phyloP scores from a whole-genome alignment of 2,113 vertebrate species.

The Craseonycteris thonglongyai region DNA sequence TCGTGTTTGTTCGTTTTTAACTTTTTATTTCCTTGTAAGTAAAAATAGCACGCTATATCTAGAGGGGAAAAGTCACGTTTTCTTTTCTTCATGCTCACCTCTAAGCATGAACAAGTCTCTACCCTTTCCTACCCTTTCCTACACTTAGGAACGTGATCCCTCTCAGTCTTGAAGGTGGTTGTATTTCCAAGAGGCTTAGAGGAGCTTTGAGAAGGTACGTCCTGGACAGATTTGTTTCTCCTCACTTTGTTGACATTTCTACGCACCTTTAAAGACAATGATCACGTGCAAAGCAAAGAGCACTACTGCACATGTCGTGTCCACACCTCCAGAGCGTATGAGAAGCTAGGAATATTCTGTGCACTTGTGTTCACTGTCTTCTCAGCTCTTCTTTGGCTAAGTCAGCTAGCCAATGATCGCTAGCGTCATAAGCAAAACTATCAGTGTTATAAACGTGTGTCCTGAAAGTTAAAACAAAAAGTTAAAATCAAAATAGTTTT shows the following conservation, averaged over 20 bases:
- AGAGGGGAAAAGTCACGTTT: neutral
- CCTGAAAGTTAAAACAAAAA: conserved; percentile 67
- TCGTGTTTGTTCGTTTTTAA: neutral
- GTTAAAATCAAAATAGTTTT: conserved; percentile 25
- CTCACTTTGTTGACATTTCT: neutral
- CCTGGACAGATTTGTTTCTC: neutral
- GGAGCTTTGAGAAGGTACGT: neutral
- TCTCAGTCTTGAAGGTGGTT: neutral
- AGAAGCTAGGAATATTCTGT: neutral
- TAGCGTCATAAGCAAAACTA: conserved; percentile 43
- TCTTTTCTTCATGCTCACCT: neutral
- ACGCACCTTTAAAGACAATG: neutral
- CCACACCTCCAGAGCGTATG: neutral
- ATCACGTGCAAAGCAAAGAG: neutral
- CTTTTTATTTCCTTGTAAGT: neutral
- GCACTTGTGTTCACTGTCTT: neutral
- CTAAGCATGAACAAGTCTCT: neutral
- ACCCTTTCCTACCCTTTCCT: neutral
- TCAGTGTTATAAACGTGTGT: conserved; percentile 20
- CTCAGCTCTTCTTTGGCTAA: conserved; percentile 48
- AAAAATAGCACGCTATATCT: neutral
- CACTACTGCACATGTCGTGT: neutral
- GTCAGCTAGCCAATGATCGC: conserved; percentile 11
- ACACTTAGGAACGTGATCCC: neutral
- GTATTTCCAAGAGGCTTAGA: neutral